Evolutionary conservation across 2,888 invertebrate species (phyloP).

Genomic region (Drosophila atripex): DNA sequence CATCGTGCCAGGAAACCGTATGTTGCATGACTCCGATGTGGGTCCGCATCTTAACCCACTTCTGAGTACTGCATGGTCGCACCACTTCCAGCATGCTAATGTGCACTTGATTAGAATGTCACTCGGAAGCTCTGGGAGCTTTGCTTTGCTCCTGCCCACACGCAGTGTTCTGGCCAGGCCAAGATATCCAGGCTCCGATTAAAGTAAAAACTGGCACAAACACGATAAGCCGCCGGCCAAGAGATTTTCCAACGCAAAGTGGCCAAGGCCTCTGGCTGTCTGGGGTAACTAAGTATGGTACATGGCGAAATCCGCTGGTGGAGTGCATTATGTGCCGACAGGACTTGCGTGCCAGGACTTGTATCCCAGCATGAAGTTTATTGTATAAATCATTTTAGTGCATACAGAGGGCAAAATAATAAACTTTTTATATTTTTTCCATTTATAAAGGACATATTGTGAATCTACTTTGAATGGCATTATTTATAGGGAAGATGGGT

Average conservation of each 20-base stretch:
- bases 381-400: slow-evolving; percentile 55
- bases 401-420: background rate
- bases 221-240: slow-evolving; percentile 55
- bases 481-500: background rate
- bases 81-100: slow-evolving; percentile 68
- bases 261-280: slow-evolving; percentile 36
- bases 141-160: slow-evolving; percentile 15
- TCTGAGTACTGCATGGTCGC: slow-evolving; percentile 38
- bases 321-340: slow-evolving; percentile 40
- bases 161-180: slow-evolving; percentile 13
- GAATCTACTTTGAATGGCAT: background rate
- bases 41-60: slow-evolving; percentile 35
- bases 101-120: slow-evolving; percentile 76
- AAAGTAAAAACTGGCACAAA: slow-evolving; percentile 43
- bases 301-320: slow-evolving; percentile 5
- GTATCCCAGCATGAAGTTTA: slow-evolving; percentile 44
- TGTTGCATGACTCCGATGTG: slow-evolving; percentile 41
- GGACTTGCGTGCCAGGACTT: slow-evolving; percentile 51
- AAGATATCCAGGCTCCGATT: slow-evolving; percentile 33
- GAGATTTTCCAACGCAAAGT: slow-evolving; percentile 44
- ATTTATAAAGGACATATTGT: background rate
- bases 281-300: slow-evolving; percentile 8
- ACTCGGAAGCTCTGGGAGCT: slow-evolving; percentile 48
- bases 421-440: too few relatives aligned
- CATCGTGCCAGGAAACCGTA: slow-evolving; percentile 22